Percentiles rank a stretch among this genome's conserved stretches.
Conservation (phyloP, 2,797 vertebrate species). For the Hemitrygon akajei region DNA sequence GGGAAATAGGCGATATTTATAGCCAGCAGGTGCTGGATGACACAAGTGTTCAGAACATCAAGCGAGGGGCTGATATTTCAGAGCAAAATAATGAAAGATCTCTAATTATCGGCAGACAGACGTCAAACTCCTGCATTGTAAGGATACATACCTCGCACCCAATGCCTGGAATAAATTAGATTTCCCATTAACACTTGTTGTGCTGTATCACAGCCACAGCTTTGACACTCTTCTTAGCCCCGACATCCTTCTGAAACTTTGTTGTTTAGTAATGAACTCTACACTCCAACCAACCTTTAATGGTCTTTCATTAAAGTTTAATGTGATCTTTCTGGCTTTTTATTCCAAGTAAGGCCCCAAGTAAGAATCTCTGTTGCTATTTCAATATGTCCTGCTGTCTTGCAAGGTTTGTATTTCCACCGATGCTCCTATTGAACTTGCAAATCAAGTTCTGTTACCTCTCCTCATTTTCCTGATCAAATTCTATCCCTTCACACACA, state of each 20-base stretch:
- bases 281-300: neutral
- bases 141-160: neutral
- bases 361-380: neutral
- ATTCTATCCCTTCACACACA: neutral
- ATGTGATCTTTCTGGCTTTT: neutral
- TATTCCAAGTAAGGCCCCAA: neutral
- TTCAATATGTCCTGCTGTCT: neutral
- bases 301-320: neutral
- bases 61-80: neutral
- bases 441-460: neutral
- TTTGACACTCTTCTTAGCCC: neutral
- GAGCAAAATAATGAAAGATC: constrained; percentile 32
- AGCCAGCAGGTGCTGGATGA: constrained; percentile 25
- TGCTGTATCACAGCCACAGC: neutral
- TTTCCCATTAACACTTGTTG: constrained; percentile 1
- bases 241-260: neutral
- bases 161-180: constrained; percentile 21
- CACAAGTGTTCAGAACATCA: neutral
- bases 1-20: neutral
- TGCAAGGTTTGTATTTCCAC: neutral
- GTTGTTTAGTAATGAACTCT: neutral
- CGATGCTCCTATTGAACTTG: neutral
- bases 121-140: constrained; percentile 28
- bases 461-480: neutral
- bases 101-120: constrained; percentile 23